Base-by-base conservation (phyloP, 2,797 vertebrate species). In the Gephyroberyx darwinii region DNA sequence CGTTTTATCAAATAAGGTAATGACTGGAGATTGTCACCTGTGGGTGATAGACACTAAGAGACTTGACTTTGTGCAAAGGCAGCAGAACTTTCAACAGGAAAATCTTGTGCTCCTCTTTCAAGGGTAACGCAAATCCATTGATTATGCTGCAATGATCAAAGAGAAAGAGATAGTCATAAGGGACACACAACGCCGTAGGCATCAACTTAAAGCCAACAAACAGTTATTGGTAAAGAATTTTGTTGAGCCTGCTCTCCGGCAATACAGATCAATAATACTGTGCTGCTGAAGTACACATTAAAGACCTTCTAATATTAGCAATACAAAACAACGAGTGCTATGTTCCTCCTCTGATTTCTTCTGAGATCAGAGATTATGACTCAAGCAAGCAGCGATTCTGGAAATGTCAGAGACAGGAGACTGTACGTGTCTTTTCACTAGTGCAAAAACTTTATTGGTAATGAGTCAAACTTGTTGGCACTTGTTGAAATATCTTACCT, bases 101-200 rank as follows among this genome's bases (percentile, higher is more conserved):
- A 90, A 99, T 98, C 92, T 99, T 99, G 96, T 99, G 98, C 93
- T 99, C 98, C 92, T 99, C 98, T 94, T 99, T 99, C 69, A 99
- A 93, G 37, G 98, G 98, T 92, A 99, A 96, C 85, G 98, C 98
- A 93, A 99, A 99, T 58, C 98, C 98, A 84, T 99, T 99, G 88
- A 99, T 99, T 94, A 99, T 99, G 90, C 98, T 99, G 92, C 0
- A 74, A 89, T 53, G 65, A 17, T 17, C 51, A 69, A 37, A 71
- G 3, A 76, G 1, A 75, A 8, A 78, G 31, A 60, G 0, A 12
- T 0, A 1, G 1, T 53, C 26, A 74, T 65, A n/a, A 63, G 22
- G 16, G 39, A 67, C 41, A 52, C 3, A 33, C 47, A 47, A 35
- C 3, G 6, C 8, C 16, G 0, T 4, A 43, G 17, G 37, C 52